phyloP scores from a whole-genome alignment of 2,888 invertebrate species.

The Abscondita cerata region DNA sequence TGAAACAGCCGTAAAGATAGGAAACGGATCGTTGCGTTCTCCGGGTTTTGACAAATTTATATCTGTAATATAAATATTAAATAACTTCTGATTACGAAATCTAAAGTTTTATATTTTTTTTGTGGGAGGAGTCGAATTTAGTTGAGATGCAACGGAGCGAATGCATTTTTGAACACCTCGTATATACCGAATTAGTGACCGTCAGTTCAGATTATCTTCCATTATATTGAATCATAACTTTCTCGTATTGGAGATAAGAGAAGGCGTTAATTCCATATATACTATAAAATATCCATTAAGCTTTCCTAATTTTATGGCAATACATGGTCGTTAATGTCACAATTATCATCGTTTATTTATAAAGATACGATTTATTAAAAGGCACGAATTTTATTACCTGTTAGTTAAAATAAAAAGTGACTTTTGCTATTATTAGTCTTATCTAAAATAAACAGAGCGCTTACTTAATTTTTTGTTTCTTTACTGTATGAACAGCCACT shows the following conservation, averaged over 20 bases:
- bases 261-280: constrained; percentile 22
- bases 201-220: constrained; percentile 13
- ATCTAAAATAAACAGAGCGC: constrained; percentile 16
- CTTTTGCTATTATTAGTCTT: constrained; percentile 16
- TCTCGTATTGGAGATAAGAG: constrained; percentile 19
- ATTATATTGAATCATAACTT: constrained; percentile 23
- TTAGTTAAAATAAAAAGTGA: background rate
- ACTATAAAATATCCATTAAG: constrained; percentile 36
- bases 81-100: constrained; percentile 16
- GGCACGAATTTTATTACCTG: background rate
- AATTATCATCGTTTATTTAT: constrained; percentile 9
- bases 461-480: constrained; percentile 41
- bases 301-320: constrained; percentile 32
- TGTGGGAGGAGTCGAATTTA: too few species aligned
- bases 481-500: constrained; percentile 41
- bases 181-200: constrained; percentile 21
- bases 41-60: constrained; percentile 32
- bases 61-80: constrained; percentile 24
- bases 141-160: too few species aligned
- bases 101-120: constrained; percentile 20
- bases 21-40: constrained; percentile 29
- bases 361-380: background rate
- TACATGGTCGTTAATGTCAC: constrained; percentile 17
- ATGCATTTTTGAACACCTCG: constrained; percentile 13
- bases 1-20: constrained; percentile 41